These are phyloP conservation scores for Morinoia aosen DNA, from an alignment of 2,888 invertebrate genomes.

Conservation along the genomic window DNA sequence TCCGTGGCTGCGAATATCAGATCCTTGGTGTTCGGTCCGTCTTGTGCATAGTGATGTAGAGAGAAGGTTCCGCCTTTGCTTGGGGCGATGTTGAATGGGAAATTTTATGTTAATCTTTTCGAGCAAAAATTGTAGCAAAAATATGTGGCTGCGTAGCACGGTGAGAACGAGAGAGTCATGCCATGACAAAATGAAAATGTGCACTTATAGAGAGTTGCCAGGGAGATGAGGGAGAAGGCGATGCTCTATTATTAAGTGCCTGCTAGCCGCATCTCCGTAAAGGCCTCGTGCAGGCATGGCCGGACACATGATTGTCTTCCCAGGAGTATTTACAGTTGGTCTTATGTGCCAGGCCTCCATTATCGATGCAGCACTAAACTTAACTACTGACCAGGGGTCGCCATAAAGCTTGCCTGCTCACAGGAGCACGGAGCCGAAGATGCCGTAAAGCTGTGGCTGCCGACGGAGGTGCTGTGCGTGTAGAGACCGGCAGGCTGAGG, in stretches of 20 bases:
- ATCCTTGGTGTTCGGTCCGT: not conserved
- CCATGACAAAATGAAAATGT: not conserved
- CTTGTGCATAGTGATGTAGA: not conserved
- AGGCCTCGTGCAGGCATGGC: constrained; percentile 16
- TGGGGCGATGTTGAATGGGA: not conserved
- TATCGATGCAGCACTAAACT: constrained; percentile 51
- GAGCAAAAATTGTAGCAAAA: no score
- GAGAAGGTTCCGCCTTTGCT: not conserved
- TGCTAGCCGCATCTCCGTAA: not conserved
- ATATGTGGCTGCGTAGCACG: no score
- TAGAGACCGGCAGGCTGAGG: not conserved
- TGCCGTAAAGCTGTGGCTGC: not conserved
- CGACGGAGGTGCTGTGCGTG: not conserved
- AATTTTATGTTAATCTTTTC: not conserved
- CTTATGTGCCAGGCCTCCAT: constrained; percentile 45
- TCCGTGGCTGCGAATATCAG: not conserved
- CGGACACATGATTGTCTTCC: constrained; percentile 44
- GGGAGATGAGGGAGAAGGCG: not conserved
- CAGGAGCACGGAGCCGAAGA: not conserved
- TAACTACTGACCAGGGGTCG: constrained; percentile 41
- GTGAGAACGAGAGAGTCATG: not conserved
- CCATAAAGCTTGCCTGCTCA: constrained; percentile 29
- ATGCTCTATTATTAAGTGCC: not conserved
- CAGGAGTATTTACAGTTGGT: constrained; percentile 50
- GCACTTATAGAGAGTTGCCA: not conserved